Base-by-base conservation (phyloP, 2,113 vertebrate genomes). In the Lethenteron camtschaticum region DNA sequence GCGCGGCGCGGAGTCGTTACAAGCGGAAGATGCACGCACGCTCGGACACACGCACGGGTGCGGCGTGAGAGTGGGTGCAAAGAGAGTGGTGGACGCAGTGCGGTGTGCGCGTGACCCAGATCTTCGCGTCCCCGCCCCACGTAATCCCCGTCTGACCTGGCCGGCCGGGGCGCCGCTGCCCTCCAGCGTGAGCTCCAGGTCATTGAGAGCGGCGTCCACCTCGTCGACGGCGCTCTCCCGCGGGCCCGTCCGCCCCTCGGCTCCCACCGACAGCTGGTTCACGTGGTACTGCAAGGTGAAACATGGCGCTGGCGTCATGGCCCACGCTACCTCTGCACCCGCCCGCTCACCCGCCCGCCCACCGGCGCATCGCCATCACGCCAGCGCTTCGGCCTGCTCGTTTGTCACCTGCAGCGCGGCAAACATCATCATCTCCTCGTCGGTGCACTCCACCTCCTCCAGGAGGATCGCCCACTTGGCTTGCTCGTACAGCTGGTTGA, bases 191-290 rank as follows among this genome's bases (percentile, higher is more conserved):
- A 88, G 86, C 79, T 99, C 92, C 76, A 99, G 75, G 75, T 89
- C 87, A 66, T 87, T 89, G 68, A 99, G 83, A 0, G 94, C 94
- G 0, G 90, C 94, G 74, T 96, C 94, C 2, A 99, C 84, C 83
- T 99, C 94, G 68, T 99, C 94, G 1, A 85, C 80, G 71, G 96
- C 94, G 0, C 82, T 81, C 11, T 96, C 90, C 41, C 41, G 41
- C 41, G 41, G 41, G 41, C 41, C 41, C 41, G 41, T 3, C 41
- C 41, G 41, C 79, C 95, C 92, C 76, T 96, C 94, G 55, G 90
- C 88, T 90, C 96, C 95, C 83, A 95, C 87, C 9, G 92, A 96
- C 75, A 99, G 81, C 77, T 99, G 96, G 78, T 99, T 99, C 85
- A 99, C 89, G 80, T 99, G 94, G 78, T 99, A 96, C 94, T 99